Evolutionary conservation across 1,140 invertebrate species (phyloP).

Genomic region (Aphaenogaster floridana): DNA sequence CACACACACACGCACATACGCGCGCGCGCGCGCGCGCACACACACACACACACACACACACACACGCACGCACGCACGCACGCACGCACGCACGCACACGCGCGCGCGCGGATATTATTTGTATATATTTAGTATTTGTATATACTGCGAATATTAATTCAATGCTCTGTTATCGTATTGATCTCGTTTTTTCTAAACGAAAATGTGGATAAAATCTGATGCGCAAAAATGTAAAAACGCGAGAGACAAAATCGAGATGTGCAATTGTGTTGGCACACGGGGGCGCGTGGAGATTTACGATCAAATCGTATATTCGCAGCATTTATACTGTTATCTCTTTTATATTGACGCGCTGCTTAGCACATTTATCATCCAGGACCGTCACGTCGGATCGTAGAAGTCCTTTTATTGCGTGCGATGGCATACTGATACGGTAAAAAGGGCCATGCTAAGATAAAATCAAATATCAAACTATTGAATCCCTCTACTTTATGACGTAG

Average conservation of each 20-base stretch:
- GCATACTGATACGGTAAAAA: slow-evolving; percentile 7
- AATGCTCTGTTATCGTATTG: neutral
- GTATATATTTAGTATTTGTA: neutral
- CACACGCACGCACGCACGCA: neutral
- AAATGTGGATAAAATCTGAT: slow-evolving; percentile 1
- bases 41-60: too few species aligned
- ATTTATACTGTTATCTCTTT: slow-evolving; percentile 45
- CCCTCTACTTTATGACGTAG: neutral
- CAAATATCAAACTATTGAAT: neutral
- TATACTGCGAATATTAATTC: neutral
- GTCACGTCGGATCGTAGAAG: neutral
- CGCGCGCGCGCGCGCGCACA: neutral
- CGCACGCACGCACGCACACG: too few species aligned
- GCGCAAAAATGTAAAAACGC: slow-evolving; percentile 7
- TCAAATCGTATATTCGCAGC: slow-evolving; percentile 50
- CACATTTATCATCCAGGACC: slow-evolving; percentile 44
- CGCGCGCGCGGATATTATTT: neutral
- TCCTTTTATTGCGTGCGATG: slow-evolving; percentile 35
- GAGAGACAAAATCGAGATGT: slow-evolving; percentile 22
- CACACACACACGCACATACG: too few species aligned
- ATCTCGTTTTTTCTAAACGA: neutral
- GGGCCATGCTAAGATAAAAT: slow-evolving; percentile 17
- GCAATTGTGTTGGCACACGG: neutral
- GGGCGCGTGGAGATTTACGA: slow-evolving; percentile 24
- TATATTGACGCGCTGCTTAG: slow-evolving; percentile 49